Evolutionary conservation across 1,140 invertebrate species (phyloP), one percentile per base, ranked within the genome.

Genomic region (Babylonia areolata): DNA sequence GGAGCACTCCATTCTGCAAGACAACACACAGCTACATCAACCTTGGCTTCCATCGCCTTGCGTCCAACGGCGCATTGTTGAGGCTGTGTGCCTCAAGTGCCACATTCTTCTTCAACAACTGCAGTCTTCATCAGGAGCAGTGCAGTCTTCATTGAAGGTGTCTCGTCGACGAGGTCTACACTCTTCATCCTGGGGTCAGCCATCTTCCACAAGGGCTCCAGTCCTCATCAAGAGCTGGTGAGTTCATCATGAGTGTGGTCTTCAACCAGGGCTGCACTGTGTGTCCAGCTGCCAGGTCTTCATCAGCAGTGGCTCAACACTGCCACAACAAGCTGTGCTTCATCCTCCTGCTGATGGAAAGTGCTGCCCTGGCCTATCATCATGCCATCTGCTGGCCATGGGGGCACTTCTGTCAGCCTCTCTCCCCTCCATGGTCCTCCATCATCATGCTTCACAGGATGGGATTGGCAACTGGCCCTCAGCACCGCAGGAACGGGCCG

Each of bases 281-380:
- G 6, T 51, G 9, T 51, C 46, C 6, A 20, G 9, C 6, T 11
- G 20, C 12, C 58, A n/a, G 23, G 28, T 64, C 23, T 23, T n/a
- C 23, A 11, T 64, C 58, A 28, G 5, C 58, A 64, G 28, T 9
- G 46, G 46, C 46, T 12, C 17, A 17, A 51, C 17, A 17, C 46
- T 51, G 58, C 58, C 28, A 23, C 28, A 12, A 12, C 58, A 64
- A 23, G 58, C 12, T 64, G 58, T 64, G 58, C 23, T 5, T 28
- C 15, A 64, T 64, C 58, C 0, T 64, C 58, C 23, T 64, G 58
- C 58, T 64, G 58, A 64, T 64, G 28, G 35, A 31, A 35, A 77
- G 75, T 77, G 75, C 75, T 77, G 75, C 75, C 75, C 35, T 77
- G 75, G 35, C 37, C 75, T 20, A 23, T 40, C 75, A 28, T 35